Percentiles rank a stretch among this genome's conserved stretches.
Evolutionary conservation across 64 coral and sea anemone species (phyloP).

Genomic region (Pocillopora verrucosa): DNA sequence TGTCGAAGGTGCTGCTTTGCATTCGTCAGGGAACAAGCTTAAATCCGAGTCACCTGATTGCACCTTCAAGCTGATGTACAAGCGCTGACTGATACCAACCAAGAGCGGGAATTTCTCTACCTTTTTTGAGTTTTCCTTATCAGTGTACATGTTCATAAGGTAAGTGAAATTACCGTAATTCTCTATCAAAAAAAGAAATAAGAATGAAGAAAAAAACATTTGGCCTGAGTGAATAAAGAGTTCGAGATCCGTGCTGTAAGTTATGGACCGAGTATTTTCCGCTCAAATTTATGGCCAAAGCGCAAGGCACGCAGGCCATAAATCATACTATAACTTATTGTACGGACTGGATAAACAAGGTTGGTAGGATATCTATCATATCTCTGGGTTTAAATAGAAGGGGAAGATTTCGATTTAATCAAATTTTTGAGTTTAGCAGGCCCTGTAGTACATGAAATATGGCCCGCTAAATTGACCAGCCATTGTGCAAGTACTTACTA

Average conservation of each 20-base stretch:
- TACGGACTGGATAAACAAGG: too few species aligned
- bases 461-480: neutral
- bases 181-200: neutral
- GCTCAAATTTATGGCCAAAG: too few species aligned
- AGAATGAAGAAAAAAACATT: neutral
- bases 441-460: too few species aligned
- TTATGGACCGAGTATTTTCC: too few species aligned
- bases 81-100: neutral
- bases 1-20: constrained; percentile 11
- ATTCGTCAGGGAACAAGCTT: constrained; percentile 26
- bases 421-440: neutral
- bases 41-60: neutral
- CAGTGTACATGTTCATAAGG: constrained; percentile 1
- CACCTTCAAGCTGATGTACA: neutral
- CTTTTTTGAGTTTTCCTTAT: neutral
- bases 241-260: too few species aligned
- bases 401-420: too few species aligned
- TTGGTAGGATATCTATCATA: too few species aligned
- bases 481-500: neutral
- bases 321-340: too few species aligned
- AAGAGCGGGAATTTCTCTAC: constrained; percentile 6
- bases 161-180: constrained; percentile 26
- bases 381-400: too few species aligned
- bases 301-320: too few species aligned
- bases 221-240: neutral